These are phyloP conservation scores for Danaus chrysippus DNA, from an alignment of 2,888 invertebrate genomes.

Conservation along the genomic window DNA sequence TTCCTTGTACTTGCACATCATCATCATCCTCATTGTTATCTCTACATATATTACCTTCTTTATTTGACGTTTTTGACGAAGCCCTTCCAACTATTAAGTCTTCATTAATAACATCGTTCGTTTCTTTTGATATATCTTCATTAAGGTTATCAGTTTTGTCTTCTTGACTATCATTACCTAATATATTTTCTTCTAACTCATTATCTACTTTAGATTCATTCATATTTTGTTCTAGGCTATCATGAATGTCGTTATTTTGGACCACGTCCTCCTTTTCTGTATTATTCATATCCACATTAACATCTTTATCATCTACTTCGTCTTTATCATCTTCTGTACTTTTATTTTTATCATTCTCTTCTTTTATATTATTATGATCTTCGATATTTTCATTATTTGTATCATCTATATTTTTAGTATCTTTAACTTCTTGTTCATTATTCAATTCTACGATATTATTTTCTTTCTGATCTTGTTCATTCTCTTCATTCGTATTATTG, in stretches of 20 bases:
- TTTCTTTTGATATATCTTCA: constrained; percentile 14
- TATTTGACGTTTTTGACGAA: constrained; percentile 42
- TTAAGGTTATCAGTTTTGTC: constrained; percentile 15
- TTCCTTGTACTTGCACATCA: constrained; percentile 75
- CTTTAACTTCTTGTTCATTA: constrained; percentile 26
- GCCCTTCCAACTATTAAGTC: constrained; percentile 40
- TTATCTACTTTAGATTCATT: constrained; percentile 16
- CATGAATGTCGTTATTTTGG: constrained; percentile 24
- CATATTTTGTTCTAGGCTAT: constrained; percentile 16
- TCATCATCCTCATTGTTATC: constrained; percentile 75
- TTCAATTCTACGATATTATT: constrained; percentile 27
- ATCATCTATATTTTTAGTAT: constrained; percentile 14
- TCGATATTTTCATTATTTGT: constrained; percentile 22
- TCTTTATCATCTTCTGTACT: constrained; percentile 32
- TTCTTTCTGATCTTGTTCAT: constrained; percentile 30
- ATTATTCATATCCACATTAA: constrained; percentile 21
- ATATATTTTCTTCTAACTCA: constrained; percentile 6
- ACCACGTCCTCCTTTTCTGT: constrained; percentile 23
- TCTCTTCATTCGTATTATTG: constrained; percentile 22
- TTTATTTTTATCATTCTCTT: constrained; percentile 22
- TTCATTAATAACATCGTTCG: constrained; percentile 15
- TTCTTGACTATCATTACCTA: constrained; percentile 4
- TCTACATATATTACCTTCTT: constrained; percentile 66
- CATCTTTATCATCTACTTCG: constrained; percentile 30
- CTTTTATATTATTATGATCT: constrained; percentile 16